Base-by-base conservation (phyloP, 2,797 vertebrate genomes). In the Pseudochirops cupreus region DNA sequence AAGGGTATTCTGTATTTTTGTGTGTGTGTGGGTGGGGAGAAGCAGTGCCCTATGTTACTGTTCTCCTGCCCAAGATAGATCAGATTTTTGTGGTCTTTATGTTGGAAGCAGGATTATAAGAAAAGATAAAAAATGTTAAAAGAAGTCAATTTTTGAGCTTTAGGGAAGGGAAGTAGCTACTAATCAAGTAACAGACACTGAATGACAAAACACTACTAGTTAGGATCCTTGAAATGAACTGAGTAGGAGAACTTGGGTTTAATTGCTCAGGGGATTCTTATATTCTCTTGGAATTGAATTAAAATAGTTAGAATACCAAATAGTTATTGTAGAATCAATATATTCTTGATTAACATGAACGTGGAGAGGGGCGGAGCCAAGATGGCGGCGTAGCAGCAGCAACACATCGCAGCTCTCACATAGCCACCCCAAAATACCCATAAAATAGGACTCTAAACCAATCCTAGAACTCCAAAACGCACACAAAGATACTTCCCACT, bases 201-300 rank as follows among this genome's bases (percentile, higher is more conserved):
- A 13, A 39, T 39, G 93, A 18, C 92, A 46, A 96, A n/a, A 67
- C 16, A n/a, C 3, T 95, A 94, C 92, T 67, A 90, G 82, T 26
- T 53, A 39, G 52, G 53, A 91, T 91, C 52, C 55, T 82, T 55
- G 3, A 92, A 94, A 56, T 89, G 67, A 92, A 56, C 31, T 52
- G 89, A 62, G 56, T 54, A 95, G 16, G 91, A 52, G 93, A 89
- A 26, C 4, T 39, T 16, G 21, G 92, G 46, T 31, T 96, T 74
- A 92, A 92, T 96, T 97, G 39, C 46, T 93, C 92, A 57, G 26
- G 95, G 94, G 82, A 91, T 94, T 87, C 54, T 16, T 92, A 52
- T 67, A 74, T 91, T 90, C 92, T 53, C 39, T n/a, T 91, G 33
- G 91, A 26, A 62, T 11, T 57, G 62, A 91, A 93, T 96, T 59